These are phyloP conservation scores for Lottia gigantea DNA, from an alignment of 2,888 invertebrate genomes.

Conservation along the genomic window DNA sequence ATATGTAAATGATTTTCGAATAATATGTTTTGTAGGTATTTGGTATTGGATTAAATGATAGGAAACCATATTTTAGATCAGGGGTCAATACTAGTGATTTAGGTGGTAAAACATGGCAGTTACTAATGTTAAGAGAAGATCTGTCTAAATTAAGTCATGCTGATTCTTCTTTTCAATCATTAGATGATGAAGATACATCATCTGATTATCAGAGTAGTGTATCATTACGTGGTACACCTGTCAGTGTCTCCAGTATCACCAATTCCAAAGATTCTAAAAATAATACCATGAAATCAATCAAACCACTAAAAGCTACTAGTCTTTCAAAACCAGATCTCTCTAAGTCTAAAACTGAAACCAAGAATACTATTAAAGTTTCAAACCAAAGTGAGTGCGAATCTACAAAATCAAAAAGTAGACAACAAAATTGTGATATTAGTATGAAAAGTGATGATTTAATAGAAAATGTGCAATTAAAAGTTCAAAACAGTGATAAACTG, in stretches of 20 bases:
- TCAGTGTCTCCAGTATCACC: constrained; percentile 8
- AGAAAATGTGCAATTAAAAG: neutral
- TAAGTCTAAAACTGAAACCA: too few relatives aligned
- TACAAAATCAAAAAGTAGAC: too few relatives aligned
- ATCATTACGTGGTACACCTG: neutral
- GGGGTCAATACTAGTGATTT: constrained; percentile 65
- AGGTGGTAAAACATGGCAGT: constrained; percentile 88
- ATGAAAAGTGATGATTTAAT: neutral
- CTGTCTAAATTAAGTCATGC: neutral
- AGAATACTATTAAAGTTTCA: too few relatives aligned
- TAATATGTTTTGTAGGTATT: constrained; percentile 49
- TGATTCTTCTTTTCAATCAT: constrained; percentile 15
- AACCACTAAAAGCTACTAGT: too few relatives aligned
- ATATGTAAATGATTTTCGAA: too few relatives aligned
- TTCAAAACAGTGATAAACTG: neutral
- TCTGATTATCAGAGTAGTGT: constrained; percentile 9
- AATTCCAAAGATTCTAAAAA: neutral
- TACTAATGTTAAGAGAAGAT: constrained; percentile 29
- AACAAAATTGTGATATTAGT: neutral
- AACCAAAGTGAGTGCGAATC: too few relatives aligned
- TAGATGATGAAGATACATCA: constrained; percentile 13
- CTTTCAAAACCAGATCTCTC: too few relatives aligned
- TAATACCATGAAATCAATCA: too few relatives aligned
- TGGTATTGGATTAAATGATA: constrained; percentile 52
- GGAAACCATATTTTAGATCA: constrained; percentile 52